Evolutionary conservation across 2,888 invertebrate species (phyloP), one percentile per base, ranked within the genome.

Genomic region (Thelaira solivaga): DNA sequence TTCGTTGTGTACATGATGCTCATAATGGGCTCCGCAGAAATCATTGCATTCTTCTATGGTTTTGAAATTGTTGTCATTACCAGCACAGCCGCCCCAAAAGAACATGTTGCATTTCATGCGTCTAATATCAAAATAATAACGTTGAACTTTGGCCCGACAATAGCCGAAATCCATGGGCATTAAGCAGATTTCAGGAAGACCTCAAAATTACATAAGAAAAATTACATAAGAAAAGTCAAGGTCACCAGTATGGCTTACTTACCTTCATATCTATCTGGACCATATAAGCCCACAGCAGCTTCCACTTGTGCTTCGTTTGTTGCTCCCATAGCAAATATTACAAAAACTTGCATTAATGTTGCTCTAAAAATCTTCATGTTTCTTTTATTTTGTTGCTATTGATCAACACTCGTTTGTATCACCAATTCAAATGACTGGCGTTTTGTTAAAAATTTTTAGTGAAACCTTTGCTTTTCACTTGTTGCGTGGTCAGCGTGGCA

Each of bases 41-140:
- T 82, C 62, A 51, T 83, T 82, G 83, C 94, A 94, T 82, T 93
- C 93, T 22, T 92, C 91, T 51, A 89, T 87, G 0, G 91, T 91
- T 53, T 92, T 89, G 87, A 95, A 95, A 85, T 94, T 94, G 85
- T 95, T 95, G 80, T 91, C 90, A 85, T 95, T 95, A 8, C 95
- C 95, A 64, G 93, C 89, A 82, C 93, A 93, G 6, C 93, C 93
- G 11, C 94, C 94, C 86, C 93, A 96, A 62, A 90, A 90, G 87
- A 96, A 96, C 53, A 93, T 91, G 49, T 92, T 89, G 86, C 96
- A 96, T 68, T 82, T 82, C 81, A 83, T 84, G 68, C 84, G 83
- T 41, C 83, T 79, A 34, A 90, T 85, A 83, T 94, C 93, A 87
- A 93, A 96, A 85, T 93, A 93, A 92, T 93, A 96, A n/a, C 95